Evolutionary conservation across 2,113 vertebrate genomes (phyloP).

Genomic region (Bubalus kerabau): DNA sequence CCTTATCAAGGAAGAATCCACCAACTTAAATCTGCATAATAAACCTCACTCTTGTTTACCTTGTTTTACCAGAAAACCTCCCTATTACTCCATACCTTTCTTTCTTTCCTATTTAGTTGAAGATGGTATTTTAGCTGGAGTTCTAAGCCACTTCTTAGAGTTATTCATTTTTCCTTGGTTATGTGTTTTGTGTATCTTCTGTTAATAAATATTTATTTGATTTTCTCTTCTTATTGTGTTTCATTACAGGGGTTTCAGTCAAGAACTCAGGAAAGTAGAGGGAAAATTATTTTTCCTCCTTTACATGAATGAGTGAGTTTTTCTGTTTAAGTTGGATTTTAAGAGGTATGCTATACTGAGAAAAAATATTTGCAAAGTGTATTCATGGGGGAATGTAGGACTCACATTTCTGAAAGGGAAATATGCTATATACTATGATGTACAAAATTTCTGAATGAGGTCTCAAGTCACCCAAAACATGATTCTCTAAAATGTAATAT

Average conservation of each 20-base stretch:
- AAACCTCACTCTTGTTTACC: background rate
- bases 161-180: background rate
- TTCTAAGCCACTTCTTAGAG: background rate
- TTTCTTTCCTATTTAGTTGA: background rate
- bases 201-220: background rate
- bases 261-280: background rate
- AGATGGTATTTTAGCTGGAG: background rate
- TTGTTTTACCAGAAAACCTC: background rate
- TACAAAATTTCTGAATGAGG: background rate
- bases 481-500: background rate
- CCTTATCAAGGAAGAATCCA: background rate
- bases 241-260: background rate
- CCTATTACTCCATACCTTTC: background rate
- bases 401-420: background rate
- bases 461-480: background rate
- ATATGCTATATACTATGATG: background rate
- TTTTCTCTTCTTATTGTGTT: background rate
- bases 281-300: background rate
- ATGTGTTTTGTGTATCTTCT: background rate
- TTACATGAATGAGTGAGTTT: background rate
- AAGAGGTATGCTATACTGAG: background rate
- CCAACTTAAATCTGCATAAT: background rate
- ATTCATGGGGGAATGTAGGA: background rate
- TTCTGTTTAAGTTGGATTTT: background rate
- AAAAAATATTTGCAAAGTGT: background rate